Conservation (phyloP, 2,888 invertebrate species). For the Drosophila mayaguana region DNA sequence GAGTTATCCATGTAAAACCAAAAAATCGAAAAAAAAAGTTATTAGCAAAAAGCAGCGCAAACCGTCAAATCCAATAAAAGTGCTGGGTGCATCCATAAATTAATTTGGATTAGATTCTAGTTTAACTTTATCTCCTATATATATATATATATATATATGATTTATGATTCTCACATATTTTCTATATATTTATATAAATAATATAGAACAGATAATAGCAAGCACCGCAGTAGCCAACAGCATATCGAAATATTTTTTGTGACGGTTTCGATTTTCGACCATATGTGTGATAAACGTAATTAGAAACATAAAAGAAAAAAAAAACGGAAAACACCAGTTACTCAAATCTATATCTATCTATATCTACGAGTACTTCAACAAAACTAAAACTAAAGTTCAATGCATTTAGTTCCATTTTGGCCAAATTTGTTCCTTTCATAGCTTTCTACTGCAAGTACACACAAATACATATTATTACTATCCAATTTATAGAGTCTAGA, state of each 20-base stretch:
- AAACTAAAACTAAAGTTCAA: slow-evolving; percentile 55
- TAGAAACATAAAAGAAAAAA: slow-evolving; percentile 44
- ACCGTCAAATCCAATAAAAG: slow-evolving; percentile 34
- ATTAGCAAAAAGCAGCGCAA: slow-evolving; percentile 18
- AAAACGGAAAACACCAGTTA: slow-evolving; percentile 26
- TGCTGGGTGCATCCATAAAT: slow-evolving; percentile 34
- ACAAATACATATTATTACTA: slow-evolving; percentile 37
- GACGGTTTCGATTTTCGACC: slow-evolving; percentile 70
- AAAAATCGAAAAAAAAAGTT: background rate
- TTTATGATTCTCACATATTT: slow-evolving; percentile 14
- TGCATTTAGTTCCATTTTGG: slow-evolving; percentile 71
- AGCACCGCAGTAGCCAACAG: slow-evolving; percentile 43
- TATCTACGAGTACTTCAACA: slow-evolving; percentile 33
- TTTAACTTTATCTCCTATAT: background rate
- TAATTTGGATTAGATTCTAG: background rate
- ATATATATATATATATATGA: slow-evolving; percentile 2
- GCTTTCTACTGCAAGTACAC: slow-evolving; percentile 53
- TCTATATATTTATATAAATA: background rate
- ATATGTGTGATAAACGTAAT: slow-evolving; percentile 76
- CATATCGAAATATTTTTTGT: slow-evolving; percentile 44
- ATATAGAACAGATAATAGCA: background rate
- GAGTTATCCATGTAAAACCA: slow-evolving; percentile 84
- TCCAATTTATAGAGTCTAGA: slow-evolving; percentile 47
- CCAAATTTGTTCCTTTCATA: slow-evolving; percentile 75
- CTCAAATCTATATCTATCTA: slow-evolving; percentile 38